Conservation (phyloP, 1,140 invertebrate genomes). For the Apis laboriosa region DNA sequence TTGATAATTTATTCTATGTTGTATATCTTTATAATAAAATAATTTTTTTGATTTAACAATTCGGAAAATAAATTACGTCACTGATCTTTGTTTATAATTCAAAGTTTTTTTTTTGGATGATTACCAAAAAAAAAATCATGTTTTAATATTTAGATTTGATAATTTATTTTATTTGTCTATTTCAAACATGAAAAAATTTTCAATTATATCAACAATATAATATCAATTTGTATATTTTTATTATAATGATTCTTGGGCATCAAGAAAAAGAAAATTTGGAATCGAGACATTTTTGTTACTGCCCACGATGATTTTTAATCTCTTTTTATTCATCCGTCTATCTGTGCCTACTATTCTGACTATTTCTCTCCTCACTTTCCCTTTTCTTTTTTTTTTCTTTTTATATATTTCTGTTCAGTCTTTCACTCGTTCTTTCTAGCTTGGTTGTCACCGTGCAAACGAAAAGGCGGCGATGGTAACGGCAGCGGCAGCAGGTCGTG, state of each 20-base stretch:
- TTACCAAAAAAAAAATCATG: too few relatives aligned
- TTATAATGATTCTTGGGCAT: background rate
- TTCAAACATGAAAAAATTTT: too few relatives aligned
- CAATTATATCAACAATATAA: too few relatives aligned
- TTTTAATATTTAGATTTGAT: too few relatives aligned
- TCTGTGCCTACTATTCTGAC: background rate
- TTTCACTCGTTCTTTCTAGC: background rate
- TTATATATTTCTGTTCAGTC: slow-evolving; percentile 15
- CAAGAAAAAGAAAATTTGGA: background rate
- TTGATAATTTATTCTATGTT: background rate
- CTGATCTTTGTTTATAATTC: too few relatives aligned
- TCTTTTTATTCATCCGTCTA: background rate
- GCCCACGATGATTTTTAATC: slow-evolving; percentile 18
- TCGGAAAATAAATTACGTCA: too few relatives aligned
- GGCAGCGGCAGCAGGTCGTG: slow-evolving; percentile 45
- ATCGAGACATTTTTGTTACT: slow-evolving; percentile 7
- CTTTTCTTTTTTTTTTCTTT: too few relatives aligned
- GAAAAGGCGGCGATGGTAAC: slow-evolving; percentile 55
- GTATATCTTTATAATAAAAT: too few relatives aligned
- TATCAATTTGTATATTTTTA: too few relatives aligned
- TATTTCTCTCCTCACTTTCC: slow-evolving; percentile 14
- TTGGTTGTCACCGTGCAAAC: slow-evolving; percentile 38
- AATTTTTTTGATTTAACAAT: too few relatives aligned
- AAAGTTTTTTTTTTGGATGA: too few relatives aligned
- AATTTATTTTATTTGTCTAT: too few relatives aligned